phyloP scores from a whole-genome alignment of 2,888 invertebrate species.

The Aphelenchoides bicaudatus region DNA sequence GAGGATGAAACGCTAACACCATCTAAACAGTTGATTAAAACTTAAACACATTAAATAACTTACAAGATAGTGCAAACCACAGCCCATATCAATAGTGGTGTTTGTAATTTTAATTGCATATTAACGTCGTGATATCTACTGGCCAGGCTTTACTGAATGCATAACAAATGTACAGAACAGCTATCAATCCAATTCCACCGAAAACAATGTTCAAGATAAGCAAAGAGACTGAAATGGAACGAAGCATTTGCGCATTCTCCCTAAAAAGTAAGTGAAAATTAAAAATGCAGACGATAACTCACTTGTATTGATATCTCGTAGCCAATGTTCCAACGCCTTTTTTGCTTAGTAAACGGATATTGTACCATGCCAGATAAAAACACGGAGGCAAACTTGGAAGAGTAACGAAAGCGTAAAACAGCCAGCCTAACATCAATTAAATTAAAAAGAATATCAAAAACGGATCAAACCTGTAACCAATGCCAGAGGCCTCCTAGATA shows the following conservation, averaged over 20 bases:
- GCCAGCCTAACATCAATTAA: no score
- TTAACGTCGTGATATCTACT: background rate
- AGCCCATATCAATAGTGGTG: background rate
- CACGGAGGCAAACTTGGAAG: background rate
- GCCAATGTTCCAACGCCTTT: background rate
- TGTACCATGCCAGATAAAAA: slow-evolving; percentile 2
- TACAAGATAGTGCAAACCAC: slow-evolving; percentile 4
- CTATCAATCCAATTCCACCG: background rate
- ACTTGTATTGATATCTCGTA: background rate
- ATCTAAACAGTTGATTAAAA: no score
- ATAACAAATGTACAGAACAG: background rate
- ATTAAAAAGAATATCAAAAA: no score
- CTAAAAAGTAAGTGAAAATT: background rate
- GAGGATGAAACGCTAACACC: no score
- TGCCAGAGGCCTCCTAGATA: background rate
- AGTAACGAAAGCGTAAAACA: slow-evolving; percentile 1
- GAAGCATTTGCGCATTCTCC: background rate
- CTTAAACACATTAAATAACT: no score
- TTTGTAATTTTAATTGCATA: slow-evolving; percentile 3
- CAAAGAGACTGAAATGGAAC: background rate
- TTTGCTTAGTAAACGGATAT: background rate
- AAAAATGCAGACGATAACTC: background rate
- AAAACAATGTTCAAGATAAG: slow-evolving; percentile 1
- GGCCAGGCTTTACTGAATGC: background rate
- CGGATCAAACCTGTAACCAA: background rate